Evolutionary conservation across 2,113 vertebrate species (phyloP).

Genomic region (Sarotherodon lohbergeri): DNA sequence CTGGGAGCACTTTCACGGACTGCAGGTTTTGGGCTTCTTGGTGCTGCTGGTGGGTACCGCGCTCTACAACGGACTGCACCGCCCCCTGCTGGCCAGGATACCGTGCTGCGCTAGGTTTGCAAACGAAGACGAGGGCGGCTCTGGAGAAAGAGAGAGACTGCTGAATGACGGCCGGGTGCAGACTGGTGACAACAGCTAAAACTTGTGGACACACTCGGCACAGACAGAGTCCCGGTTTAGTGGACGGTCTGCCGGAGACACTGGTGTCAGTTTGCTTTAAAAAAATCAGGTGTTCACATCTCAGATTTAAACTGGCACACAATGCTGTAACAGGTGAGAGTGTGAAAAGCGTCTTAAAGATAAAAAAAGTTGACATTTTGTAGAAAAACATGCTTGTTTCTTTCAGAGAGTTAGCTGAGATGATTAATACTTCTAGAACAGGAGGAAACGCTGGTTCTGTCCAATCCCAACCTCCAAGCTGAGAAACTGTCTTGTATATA

Average conservation of each 20-base stretch:
- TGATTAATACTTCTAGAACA: neutral
- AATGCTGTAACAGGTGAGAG: neutral
- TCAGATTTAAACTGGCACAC: neutral
- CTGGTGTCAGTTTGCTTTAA: conserved; percentile 1
- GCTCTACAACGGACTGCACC: conserved; percentile 88
- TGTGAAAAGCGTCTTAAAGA: neutral
- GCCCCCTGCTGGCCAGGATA: conserved; percentile 72
- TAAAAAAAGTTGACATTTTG: neutral
- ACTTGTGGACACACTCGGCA: neutral
- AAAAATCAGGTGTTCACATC: neutral
- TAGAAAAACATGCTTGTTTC: neutral
- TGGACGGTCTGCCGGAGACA: neutral
- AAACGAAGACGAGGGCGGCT: conserved; percentile 10
- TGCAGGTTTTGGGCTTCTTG: conserved; percentile 87
- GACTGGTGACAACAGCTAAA: conserved; percentile 40
- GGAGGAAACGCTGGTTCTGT: neutral
- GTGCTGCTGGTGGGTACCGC: conserved; percentile 79
- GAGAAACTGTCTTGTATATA: neutral
- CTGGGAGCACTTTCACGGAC: conserved; percentile 85
- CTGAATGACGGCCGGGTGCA: conserved; percentile 41
- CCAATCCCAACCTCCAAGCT: neutral
- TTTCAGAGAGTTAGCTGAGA: neutral
- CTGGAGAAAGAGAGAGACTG: conserved; percentile 73
- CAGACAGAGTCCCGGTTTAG: neutral
- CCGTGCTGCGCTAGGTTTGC: neutral